Evolutionary conservation across 2,888 invertebrate genomes (phyloP), one percentile per base, ranked within the genome.

Genomic region (Tenthredo distinguenda): DNA sequence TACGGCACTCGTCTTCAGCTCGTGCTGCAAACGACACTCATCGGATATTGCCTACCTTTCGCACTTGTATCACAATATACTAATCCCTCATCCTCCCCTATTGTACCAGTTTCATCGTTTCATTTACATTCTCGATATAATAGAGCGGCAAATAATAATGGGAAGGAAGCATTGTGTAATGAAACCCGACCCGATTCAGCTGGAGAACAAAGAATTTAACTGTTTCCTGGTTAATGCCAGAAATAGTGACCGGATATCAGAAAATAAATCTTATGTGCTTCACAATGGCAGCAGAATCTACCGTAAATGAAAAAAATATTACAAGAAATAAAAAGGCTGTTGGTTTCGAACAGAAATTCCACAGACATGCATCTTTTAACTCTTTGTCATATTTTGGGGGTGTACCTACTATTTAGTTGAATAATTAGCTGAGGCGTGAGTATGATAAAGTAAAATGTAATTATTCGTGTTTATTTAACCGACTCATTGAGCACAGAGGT

Each of bases 401-500:
- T 55, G n/a, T 7, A n/a, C 6, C 55, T n/a, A n/a, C 6, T n/a
- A 55, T 55, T 55, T n/a, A n/a, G 55, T 55, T 55, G 55, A n/a
- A 55, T 62, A 62, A 21, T 21, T 21, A 12, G 62, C 68, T 26
- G 18, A 68, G 31, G 68, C 26, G 12, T 12, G 10, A 6, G 40
- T n/a, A 18, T n/a, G n/a, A 15, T n/a, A 4, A 15, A 43, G 40
- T 1, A 43, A 43, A 43, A 74, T n/a, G 37, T 21, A 15, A 43
- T 74, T 15, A 43, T 43, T 43, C 10, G 40, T 26, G 21, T 43
- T 74, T 43, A 74, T 40, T 43, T 21, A 43, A 43, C 43, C 40
- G 21, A 74, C 10, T 74, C 40, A 31, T 77, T 77, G 55, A 55
- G 77, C 55, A 50, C 55, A 77, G 31, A 74, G 55, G 50, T 77